A percentile compares a stretch with the other conserved stretches of the same genome.
These are phyloP conservation scores for Erythrocercus mccallii DNA, from an alignment of 2,113 vertebrate species.

Conservation along the genomic window DNA sequence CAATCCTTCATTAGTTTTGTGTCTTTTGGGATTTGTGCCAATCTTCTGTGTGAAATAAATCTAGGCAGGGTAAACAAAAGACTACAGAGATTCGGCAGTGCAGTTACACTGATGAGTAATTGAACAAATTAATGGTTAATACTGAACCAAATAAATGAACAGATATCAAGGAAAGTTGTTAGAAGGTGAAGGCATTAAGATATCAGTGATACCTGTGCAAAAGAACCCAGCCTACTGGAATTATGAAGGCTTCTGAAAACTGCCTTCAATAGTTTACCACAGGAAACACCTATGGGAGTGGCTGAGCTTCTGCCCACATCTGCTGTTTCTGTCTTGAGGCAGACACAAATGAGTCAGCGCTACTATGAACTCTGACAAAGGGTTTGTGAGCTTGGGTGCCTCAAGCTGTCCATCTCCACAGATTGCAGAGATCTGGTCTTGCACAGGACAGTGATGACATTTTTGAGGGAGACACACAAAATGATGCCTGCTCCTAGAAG, in stretches of 20 bases:
- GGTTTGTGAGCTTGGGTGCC: not conserved
- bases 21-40: not conserved
- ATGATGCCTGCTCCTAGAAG: rapidly evolving
- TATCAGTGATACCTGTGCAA: not conserved
- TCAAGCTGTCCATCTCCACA: not conserved
- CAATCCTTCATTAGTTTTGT: not conserved
- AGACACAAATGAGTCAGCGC: not conserved
- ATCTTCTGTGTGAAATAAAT: not conserved
- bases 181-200: not conserved
- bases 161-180: not conserved
- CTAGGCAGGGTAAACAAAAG: not conserved
- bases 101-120: not conserved
- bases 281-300: not conserved
- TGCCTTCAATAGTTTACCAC: not conserved
- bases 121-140: not conserved
- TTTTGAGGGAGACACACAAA: not conserved
- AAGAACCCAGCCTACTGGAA: not conserved
- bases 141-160: not conserved
- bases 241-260: not conserved
- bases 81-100: not conserved
- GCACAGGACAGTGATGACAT: not conserved
- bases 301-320: not conserved
- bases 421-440: not conserved
- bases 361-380: not conserved
- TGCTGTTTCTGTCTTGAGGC: not conserved